Base-by-base conservation (phyloP, 2,113 vertebrate species). In the Cichladusa arquata region DNA sequence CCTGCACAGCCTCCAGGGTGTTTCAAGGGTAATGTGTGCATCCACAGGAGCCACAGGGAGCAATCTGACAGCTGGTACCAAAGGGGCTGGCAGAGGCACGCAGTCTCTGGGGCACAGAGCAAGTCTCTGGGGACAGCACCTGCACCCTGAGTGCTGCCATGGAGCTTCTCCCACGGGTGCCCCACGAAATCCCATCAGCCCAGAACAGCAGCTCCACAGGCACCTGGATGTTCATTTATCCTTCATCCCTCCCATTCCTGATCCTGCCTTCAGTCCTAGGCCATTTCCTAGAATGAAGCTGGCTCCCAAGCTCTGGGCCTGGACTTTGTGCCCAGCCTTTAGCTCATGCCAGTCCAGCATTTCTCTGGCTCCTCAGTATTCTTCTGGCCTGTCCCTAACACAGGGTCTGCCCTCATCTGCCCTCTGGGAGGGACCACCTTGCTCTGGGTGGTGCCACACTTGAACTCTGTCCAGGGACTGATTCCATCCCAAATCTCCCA, bases 401-500 rank as follows among this genome's bases (percentile, higher is more conserved):
- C 11, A 25, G 19, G 19, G 5, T 36, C n/a, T 50, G 24, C 26
- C 19, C 64, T 44, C 51, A 56, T 15, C n/a, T 24, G 38, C 44
- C 11, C 26, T 15, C 42, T 6, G 54, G 57, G 22, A 88, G 38
- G 42, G 22, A 69, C 14, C 74, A 36, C 58, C 87, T 81, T 0
- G 0, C 16, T 58, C 58, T 28, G 12, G 42, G 67, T 70, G 5
- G 0, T 29, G 38, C 51, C 19, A 2, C 76, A 12, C 60, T 48
- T 57, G 45, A 53, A 33, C 86, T 47, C 56, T 58, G 56, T 72
- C 77, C 80, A 71, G 36, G 57, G 65, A 22, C 40, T 9, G 12
- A 60, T 57, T 72, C 56, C 45, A 81, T 4, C 40, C 48, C 14
- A 0, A 0, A 2, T 6, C 19, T n/a, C 69, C 53, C 60, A 48